Evolutionary conservation across 2,113 vertebrate species (phyloP), one percentile per base, ranked within the genome.

Genomic region (Rhinichthys klamathensis): DNA sequence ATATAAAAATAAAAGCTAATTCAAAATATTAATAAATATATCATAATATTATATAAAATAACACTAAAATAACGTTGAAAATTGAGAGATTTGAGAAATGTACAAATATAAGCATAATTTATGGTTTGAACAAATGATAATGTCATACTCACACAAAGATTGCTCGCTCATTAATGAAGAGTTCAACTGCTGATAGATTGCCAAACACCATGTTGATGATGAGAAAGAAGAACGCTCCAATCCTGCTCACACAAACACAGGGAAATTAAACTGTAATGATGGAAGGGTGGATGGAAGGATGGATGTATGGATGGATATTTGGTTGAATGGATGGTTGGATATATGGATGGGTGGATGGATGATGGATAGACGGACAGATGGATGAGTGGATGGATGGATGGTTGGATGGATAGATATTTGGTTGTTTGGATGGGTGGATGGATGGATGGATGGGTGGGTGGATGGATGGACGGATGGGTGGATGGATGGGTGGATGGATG

Each of bases 121-220:
- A n/a, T n/a, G n/a, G n/a, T n/a, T n/a, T n/a, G n/a, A n/a, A n/a
- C n/a, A 63, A 27, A 11, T 30, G 9, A 65, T 67, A 46, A 81
- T 23, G 32, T 32, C 21, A 70, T 27, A 70, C 95, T 93, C 88
- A 96, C 95, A 95, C 91, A 87, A 96, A 96, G 78, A 96, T 93
- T 0, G 88, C 92, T 73, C 95, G 91, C 83, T 96, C 95, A 1
- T 93, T 93, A 88, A 96, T 95, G 86, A 96, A 96, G 86, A 96
- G 93, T 77, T 96, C 95, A 75, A 96, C 94, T 0, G 95, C 95
- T 5, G 95, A 96, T 60, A 96, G 92, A 89, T 96, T 96, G 25
- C 91, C 94, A 92, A 96, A 96, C 61, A 96, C 93, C 93, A 95
- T 95, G 92, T 95, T 96, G 87, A 96, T 95, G 85, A 94, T 93